Percentiles rank a stretch among this genome's conserved stretches.
phyloP scores from a whole-genome alignment of 2,113 vertebrate species.

The Ranitomeya variabilis region DNA sequence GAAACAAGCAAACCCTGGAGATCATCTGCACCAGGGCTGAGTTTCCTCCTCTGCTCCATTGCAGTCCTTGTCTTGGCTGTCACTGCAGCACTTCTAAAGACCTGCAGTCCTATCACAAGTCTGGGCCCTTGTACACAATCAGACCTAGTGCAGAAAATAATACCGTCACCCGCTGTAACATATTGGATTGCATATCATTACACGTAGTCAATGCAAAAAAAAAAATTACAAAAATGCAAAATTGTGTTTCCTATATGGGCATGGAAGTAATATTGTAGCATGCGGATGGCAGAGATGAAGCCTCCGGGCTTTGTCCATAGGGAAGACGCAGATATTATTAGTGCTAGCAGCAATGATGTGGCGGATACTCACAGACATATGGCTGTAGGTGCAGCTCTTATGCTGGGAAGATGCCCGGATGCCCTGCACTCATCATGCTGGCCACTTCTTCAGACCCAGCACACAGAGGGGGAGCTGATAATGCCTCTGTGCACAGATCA shows the following conservation, averaged over 20 bases:
- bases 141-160: background rate
- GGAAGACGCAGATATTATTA: background rate
- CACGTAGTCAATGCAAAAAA: background rate
- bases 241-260: no score
- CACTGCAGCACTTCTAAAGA: constrained; percentile 43
- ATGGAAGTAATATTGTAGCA: background rate
- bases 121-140: constrained; percentile 3
- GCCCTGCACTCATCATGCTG: constrained; percentile 32
- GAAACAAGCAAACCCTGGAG: no score
- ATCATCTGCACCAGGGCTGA: background rate
- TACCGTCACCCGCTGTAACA: background rate
- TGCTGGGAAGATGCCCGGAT: constrained; percentile 28
- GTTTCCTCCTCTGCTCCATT: background rate
- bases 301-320: background rate
- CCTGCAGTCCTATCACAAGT: constrained; percentile 37
- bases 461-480: background rate
- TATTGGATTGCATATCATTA: background rate
- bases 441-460: constrained; percentile 3
- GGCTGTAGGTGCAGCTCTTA: constrained; percentile 40
- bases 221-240: background rate
- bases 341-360: background rate
- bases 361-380: constrained; percentile 54
- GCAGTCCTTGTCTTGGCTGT: constrained; percentile 36
- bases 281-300: background rate
- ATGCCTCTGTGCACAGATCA: background rate